Conservation (phyloP, 2,797 vertebrate species). For the Pipistrellus pipistrellus region DNA sequence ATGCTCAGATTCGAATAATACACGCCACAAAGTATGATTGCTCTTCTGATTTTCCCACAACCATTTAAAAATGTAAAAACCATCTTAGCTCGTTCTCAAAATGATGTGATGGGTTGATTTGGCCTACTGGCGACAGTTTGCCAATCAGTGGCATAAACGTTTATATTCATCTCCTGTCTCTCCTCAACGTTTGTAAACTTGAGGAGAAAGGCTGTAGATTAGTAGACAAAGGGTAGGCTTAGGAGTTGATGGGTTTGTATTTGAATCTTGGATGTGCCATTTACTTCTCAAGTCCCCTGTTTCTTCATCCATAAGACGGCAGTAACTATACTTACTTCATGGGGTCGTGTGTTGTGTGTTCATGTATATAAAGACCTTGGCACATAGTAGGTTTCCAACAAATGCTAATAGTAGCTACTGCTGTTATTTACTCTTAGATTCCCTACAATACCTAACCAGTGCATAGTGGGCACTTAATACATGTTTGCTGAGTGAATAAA, state of each 20-base stretch:
- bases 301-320: not conserved
- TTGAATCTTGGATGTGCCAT: not conserved
- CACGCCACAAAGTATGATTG: not conserved
- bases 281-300: not conserved
- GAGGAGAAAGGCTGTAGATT: not conserved
- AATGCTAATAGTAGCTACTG: not conserved
- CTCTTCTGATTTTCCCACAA: not conserved
- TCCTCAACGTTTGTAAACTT: not conserved
- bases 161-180: not conserved
- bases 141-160: fast-evolving
- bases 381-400: too few relatives aligned
- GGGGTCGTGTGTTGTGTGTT: not conserved
- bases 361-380: not conserved
- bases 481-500: not conserved
- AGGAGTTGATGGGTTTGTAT: not conserved
- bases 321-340: not conserved
- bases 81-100: not conserved
- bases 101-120: not conserved
- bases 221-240: not conserved
- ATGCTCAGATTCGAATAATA: not conserved
- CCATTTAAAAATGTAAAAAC: not conserved
- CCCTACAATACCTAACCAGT: not conserved
- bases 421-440: not conserved
- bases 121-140: not conserved
- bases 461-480: not conserved